Base-by-base conservation (phyloP, 2,113 vertebrate species). In the Cephalopholis sonnerati region DNA sequence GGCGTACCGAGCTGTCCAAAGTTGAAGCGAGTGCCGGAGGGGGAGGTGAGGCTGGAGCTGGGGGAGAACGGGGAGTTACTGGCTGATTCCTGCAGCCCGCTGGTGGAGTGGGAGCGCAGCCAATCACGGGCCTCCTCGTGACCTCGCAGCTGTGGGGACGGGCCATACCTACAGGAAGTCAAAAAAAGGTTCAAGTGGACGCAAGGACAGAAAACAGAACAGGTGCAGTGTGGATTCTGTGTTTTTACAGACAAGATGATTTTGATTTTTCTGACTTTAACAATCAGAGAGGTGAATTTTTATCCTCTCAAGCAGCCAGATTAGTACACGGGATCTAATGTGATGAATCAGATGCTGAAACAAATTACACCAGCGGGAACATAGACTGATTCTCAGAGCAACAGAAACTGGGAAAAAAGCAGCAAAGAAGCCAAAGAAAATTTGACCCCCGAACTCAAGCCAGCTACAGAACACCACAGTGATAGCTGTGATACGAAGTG, bases 121-220 rank as follows among this genome's bases (percentile, higher is more conserved):
- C 98, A 99, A 90, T 99, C 98, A 82, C 97, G 98, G 3, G 96
- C 95, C 29, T 99, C 98, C 51, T 99, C 98, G 7, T 98, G 97
- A 12, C 94, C 90, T n/a, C 97, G 96, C 67, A 99, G 96, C 83
- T 99, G 98, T 20, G 96, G 94, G 27, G 98, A 96, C 2, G 98
- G 98, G 18, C 96, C 93, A 1, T 97, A 99, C 95, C 98, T 99
- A 88, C 29, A 88, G 79, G 32, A 85, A 86, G 65, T 72, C 80
- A 86, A 24, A 65, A 54, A n/a, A 66, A 16, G 25, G 59, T 90
- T 61, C 64, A 57, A 46, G 8, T 20, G 13, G 44, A 54, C 11
- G 9, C 5, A 10, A 68, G 22, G 58, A 69, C 17, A 71, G 10
- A 0, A 41, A 44, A 65, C 15, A 7, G 29, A 32, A 12, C 2